Percentiles rank a stretch among this genome's conserved stretches.
Evolutionary conservation across 2,113 vertebrate species (phyloP).

Genomic region (Condylura cristata): DNA sequence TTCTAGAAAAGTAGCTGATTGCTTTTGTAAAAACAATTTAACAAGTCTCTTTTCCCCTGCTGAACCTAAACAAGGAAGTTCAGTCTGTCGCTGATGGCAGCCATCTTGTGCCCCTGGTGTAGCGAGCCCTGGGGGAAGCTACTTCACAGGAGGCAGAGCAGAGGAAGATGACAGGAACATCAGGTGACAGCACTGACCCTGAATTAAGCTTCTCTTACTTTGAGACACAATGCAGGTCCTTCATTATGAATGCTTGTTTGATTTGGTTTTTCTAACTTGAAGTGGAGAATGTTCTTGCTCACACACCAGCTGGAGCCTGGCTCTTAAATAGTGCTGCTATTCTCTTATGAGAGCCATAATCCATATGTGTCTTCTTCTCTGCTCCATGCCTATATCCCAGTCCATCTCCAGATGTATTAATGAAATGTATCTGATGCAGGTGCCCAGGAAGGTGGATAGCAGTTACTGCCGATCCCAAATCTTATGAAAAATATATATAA

Average conservation of each 20-base stretch:
- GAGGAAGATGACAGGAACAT: background rate
- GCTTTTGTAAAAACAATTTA: background rate
- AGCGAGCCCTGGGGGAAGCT: background rate
- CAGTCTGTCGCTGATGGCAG: background rate
- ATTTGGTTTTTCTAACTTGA: background rate
- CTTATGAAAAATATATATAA: background rate
- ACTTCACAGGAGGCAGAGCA: background rate
- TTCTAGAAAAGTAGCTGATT: background rate
- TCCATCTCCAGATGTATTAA: background rate
- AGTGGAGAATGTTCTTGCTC: background rate
- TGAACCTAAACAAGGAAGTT: background rate
- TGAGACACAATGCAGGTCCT: background rate
- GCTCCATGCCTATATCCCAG: background rate
- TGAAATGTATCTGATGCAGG: background rate
- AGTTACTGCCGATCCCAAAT: background rate
- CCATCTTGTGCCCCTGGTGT: too few species aligned
- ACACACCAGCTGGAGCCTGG: background rate
- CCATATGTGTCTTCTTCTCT: background rate
- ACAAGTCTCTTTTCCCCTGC: background rate
- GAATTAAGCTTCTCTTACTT: background rate
- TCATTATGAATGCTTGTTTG: background rate
- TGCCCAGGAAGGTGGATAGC: background rate
- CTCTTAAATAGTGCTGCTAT: background rate
- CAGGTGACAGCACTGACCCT: background rate
- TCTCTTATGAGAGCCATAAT: background rate